phyloP scores from a whole-genome alignment of 1,140 invertebrate species.

The Drosophila seguyi region DNA sequence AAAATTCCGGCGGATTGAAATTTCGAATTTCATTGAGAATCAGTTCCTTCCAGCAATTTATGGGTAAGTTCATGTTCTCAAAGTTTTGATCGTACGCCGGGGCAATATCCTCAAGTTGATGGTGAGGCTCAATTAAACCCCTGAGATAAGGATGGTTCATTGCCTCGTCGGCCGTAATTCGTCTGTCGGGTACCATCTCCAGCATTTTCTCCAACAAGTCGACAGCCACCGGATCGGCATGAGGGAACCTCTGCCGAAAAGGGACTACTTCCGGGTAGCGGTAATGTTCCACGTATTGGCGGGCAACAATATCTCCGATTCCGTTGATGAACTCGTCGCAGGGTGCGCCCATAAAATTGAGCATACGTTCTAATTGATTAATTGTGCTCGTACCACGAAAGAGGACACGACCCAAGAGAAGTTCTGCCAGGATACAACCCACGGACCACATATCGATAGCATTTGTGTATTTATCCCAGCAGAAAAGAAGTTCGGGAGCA shows the following conservation, averaged over 20 bases:
- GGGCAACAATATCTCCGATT: slow-evolving; percentile 96
- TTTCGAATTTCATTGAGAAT: slow-evolving; percentile 91
- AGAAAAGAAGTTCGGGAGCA: slow-evolving; percentile 99
- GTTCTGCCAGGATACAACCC: slow-evolving; percentile 98
- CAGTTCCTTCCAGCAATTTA: slow-evolving; percentile 96
- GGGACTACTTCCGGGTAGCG: slow-evolving; percentile 93
- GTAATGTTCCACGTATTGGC: slow-evolving; percentile 93
- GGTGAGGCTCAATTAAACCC: slow-evolving; percentile 93
- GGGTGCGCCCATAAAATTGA: slow-evolving; percentile 96
- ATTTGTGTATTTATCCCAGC: slow-evolving; percentile 99
- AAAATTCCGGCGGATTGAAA: slow-evolving; percentile 88
- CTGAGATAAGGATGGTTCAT: slow-evolving; percentile 93
- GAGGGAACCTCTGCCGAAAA: slow-evolving; percentile 94
- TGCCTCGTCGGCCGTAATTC: slow-evolving; percentile 96
- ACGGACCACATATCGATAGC: slow-evolving; percentile 99
- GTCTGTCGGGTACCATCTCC: slow-evolving; percentile 96
- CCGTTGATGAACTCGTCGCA: slow-evolving; percentile 94
- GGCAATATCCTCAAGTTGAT: slow-evolving; percentile 93
- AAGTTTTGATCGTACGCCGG: slow-evolving; percentile 96
- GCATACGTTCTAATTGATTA: slow-evolving; percentile 97
- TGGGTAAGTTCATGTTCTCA: slow-evolving; percentile 95
- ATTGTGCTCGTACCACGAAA: slow-evolving; percentile 99
- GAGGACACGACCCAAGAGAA: slow-evolving; percentile 94
- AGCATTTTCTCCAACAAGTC: slow-evolving; percentile 97
- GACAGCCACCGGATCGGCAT: slow-evolving; percentile 96